These are phyloP conservation scores for Pterostichus niger DNA, from an alignment of 2,888 invertebrate species.

Conservation along the genomic window DNA sequence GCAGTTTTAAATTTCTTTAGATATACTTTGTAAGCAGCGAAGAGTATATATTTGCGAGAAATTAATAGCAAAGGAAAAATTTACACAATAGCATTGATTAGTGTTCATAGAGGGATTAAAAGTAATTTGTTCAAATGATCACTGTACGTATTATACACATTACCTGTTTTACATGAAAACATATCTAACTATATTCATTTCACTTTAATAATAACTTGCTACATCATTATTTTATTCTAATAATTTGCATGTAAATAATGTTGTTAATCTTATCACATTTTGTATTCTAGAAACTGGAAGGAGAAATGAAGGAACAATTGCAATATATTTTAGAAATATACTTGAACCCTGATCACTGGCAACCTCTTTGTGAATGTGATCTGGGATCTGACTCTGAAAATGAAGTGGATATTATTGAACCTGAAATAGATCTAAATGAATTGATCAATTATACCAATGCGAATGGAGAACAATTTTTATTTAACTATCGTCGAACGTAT, in stretches of 20 bases:
- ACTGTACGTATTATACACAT: no score
- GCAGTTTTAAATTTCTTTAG: no score
- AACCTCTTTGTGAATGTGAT: constrained; percentile 68
- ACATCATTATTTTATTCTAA: no score
- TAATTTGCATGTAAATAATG: not conserved
- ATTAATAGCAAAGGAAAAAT: no score
- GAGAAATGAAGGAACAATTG: constrained; percentile 69
- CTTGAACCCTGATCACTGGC: constrained; percentile 60
- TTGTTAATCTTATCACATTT: constrained; percentile 1
- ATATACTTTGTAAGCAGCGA: no score
- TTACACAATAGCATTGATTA: no score
- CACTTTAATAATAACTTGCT: no score
- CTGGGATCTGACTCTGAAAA: constrained; percentile 68
- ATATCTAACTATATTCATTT: no score
- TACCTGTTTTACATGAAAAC: no score
- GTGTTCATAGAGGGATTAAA: no score
- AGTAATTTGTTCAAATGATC: no score
- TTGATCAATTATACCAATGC: constrained; percentile 9
- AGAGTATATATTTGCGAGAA: no score
- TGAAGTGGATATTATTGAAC: constrained; percentile 70
- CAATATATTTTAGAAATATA: constrained; percentile 69
- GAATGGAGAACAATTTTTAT: constrained; percentile 58
- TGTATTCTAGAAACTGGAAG: constrained; percentile 66
- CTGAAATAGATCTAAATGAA: constrained; percentile 69
- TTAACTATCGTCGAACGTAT: constrained; percentile 49